phyloP scores from a whole-genome alignment of 1,140 invertebrate species.

The Bradynema listronoti region DNA sequence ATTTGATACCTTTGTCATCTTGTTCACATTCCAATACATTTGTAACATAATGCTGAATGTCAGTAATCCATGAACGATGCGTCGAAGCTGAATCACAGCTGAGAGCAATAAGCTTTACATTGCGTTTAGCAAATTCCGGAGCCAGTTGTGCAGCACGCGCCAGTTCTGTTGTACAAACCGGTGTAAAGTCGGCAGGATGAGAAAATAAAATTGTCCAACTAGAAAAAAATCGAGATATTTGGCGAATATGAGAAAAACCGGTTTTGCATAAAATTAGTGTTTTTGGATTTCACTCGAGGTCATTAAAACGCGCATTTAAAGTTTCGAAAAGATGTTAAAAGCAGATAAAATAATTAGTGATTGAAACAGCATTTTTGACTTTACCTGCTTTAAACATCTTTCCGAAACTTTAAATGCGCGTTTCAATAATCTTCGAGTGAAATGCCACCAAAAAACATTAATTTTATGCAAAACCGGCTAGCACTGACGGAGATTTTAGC shows the following conservation, averaged over 20 bases:
- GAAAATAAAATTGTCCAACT: constrained; percentile 84
- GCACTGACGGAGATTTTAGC: no score
- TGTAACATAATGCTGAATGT: background rate
- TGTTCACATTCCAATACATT: constrained; percentile 34
- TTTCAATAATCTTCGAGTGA: no score
- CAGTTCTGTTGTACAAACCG: constrained; percentile 82
- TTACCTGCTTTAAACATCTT: background rate
- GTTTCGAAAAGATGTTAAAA: background rate
- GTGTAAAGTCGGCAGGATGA: constrained; percentile 85
- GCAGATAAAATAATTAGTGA: background rate
- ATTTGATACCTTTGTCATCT: no score
- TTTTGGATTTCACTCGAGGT: background rate
- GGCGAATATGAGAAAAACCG: constrained; percentile 2
- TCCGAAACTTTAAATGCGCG: background rate
- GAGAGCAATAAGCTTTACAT: constrained; percentile 80
- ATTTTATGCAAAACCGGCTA: no score
- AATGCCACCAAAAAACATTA: no score
- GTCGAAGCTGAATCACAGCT: constrained; percentile 79
- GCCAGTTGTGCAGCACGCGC: constrained; percentile 70
- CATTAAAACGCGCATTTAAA: background rate
- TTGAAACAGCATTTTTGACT: background rate
- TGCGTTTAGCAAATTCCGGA: constrained; percentile 72
- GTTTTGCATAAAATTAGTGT: background rate
- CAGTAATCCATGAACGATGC: constrained; percentile 62
- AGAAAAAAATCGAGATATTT: constrained; percentile 8